A percentile compares a stretch with the other conserved stretches of the same genome.
Evolutionary conservation across 2,888 invertebrate species (phyloP).

Genomic region (Erpobdella octoculata): DNA sequence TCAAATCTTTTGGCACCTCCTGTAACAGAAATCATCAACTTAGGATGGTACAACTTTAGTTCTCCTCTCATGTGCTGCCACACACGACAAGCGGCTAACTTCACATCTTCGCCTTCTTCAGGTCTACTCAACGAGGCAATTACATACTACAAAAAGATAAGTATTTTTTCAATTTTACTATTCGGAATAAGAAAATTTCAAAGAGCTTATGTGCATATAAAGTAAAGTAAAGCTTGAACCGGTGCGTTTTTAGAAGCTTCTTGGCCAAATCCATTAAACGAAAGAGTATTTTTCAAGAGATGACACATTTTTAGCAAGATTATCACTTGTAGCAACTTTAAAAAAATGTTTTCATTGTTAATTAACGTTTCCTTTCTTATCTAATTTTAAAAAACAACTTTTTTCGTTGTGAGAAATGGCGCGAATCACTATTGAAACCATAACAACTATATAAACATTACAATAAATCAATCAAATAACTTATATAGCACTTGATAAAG

Average conservation of each 20-base stretch:
- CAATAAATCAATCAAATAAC: too few species aligned
- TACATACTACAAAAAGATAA: neutral
- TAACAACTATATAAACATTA: too few species aligned
- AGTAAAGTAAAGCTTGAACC: slow-evolving; percentile 35
- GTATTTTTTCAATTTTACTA: neutral
- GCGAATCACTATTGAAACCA: too few species aligned
- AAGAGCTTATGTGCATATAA: neutral
- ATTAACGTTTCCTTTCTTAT: too few species aligned
- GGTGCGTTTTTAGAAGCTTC: slow-evolving; percentile 43
- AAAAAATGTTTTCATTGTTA: too few species aligned
- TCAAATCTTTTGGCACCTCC: slow-evolving; percentile 51
- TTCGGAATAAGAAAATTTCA: neutral
- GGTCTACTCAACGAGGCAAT: neutral
- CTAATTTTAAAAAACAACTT: too few species aligned
- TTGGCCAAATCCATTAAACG: slow-evolving; percentile 47
- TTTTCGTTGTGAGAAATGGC: too few species aligned
- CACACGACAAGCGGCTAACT: slow-evolving; percentile 36
- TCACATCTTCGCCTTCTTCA: neutral
- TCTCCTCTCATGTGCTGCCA: slow-evolving; percentile 45
- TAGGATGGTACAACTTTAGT: slow-evolving; percentile 48
- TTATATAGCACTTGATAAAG: too few species aligned
- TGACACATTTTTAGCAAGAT: too few species aligned
- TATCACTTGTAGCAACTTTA: too few species aligned
- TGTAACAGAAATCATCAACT: slow-evolving; percentile 51
- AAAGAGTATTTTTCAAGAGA: slow-evolving; percentile 40